A percentile compares a stretch with the other conserved stretches of the same genome.
Conservation (phyloP, 2,797 vertebrate genomes). For the Selene dorsalis region DNA sequence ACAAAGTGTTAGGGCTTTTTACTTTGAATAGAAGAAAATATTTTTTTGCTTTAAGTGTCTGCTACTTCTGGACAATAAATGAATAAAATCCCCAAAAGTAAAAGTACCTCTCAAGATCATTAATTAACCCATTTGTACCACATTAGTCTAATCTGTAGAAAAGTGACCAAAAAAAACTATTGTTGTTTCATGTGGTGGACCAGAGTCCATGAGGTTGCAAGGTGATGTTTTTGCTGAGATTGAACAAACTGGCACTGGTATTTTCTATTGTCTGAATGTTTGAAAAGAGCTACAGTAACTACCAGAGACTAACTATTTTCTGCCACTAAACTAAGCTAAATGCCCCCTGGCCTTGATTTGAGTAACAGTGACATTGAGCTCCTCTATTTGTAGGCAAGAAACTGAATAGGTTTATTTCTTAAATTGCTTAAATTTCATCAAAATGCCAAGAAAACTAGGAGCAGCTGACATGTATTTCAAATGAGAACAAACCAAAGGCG, state of each 20-base stretch:
- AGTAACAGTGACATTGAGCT: neutral
- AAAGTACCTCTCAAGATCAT: neutral
- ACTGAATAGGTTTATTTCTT: neutral
- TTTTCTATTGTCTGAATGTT: neutral
- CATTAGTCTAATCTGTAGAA: neutral
- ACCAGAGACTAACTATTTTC: neutral
- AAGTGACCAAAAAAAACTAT: neutral
- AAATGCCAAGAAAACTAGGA: neutral
- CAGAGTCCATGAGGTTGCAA: neutral
- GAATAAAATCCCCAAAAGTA: neutral
- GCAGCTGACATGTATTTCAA: neutral
- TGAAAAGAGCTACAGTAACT: neutral
- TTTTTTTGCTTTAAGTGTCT: neutral
- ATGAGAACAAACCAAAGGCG: neutral
- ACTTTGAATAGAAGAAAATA: neutral
- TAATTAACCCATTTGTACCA: neutral
- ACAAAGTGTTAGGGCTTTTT: neutral
- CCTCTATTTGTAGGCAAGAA: neutral
- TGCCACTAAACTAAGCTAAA: slow-evolving; percentile 9
- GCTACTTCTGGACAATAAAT: neutral
- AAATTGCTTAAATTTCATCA: neutral
- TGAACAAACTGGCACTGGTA: neutral
- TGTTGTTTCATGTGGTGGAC: neutral
- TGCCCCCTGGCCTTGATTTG: neutral
- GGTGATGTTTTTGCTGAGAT: neutral